Evolutionary conservation across 2,113 vertebrate genomes (phyloP).

Genomic region (Typhlomys cinereus): DNA sequence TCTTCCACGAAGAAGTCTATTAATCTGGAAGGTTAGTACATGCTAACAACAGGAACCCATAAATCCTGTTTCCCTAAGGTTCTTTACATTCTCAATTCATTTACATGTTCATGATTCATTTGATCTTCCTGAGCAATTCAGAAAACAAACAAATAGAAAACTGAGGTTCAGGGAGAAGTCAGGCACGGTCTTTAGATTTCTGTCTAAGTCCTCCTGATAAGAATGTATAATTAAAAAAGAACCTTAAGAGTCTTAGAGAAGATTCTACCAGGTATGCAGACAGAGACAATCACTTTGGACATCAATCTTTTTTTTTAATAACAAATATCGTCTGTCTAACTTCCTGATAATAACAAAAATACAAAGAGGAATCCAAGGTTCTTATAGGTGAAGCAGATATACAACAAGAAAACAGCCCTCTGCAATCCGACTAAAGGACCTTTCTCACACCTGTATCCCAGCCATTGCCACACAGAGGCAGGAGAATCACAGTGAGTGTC

Average conservation of each 20-base stretch:
- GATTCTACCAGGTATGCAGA: neutral
- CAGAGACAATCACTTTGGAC: neutral
- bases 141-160: neutral
- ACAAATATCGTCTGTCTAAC: neutral
- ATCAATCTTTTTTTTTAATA: neutral
- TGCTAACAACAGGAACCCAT: neutral
- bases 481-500: neutral
- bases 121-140: neutral
- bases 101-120: neutral
- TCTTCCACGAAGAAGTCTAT: neutral
- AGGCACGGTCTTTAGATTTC: neutral
- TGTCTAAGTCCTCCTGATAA: neutral
- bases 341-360: neutral
- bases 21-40: neutral
- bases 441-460: neutral
- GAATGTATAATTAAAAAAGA: neutral
- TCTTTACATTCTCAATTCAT: conserved; percentile 26
- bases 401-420: neutral
- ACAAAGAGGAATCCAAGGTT: neutral
- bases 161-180: neutral
- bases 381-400: neutral
- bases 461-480: neutral
- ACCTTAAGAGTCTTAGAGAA: neutral
- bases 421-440: neutral
- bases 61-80: neutral